Conservation (phyloP, 2,113 vertebrate genomes). For the Ptyas mucosa region DNA sequence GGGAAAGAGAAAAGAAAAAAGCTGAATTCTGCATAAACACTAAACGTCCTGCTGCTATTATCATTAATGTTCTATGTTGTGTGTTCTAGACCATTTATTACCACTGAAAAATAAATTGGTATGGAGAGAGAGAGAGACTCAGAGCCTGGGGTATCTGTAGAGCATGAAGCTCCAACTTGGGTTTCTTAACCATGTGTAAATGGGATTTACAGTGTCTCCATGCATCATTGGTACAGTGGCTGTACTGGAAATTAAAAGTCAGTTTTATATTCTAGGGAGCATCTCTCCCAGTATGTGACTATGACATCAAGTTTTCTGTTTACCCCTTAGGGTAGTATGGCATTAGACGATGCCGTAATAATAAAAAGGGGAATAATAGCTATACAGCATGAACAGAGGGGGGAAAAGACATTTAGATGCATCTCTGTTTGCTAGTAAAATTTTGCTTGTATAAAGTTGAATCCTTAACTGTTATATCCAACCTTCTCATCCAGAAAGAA, state of each 20-base stretch:
- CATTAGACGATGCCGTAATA: conserved; percentile 65
- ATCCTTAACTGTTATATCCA: conserved; percentile 52
- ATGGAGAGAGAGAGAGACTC: neutral
- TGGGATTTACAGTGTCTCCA: conserved; percentile 43
- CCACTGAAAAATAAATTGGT: conserved; percentile 26
- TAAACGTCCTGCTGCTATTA: neutral
- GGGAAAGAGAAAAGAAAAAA: neutral
- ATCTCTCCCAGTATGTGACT: conserved; percentile 58
- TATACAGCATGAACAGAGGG: conserved; percentile 72
- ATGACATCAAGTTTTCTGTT: conserved; percentile 71
- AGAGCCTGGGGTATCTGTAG: conserved; percentile 8
- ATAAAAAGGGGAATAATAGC: conserved; percentile 64
- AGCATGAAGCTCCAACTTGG: neutral
- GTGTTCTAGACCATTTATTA: neutral
- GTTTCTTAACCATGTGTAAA: conserved; percentile 37
- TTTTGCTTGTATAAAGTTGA: conserved; percentile 69
- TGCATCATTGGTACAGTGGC: conserved; percentile 44
- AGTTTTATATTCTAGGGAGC: conserved; percentile 51
- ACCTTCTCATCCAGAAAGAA: conserved; percentile 53
- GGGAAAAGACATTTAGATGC: conserved; percentile 64
- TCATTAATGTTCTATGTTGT: conserved; percentile 26
- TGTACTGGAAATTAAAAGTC: conserved; percentile 61
- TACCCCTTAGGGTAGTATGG: conserved; percentile 76
- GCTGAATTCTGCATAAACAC: neutral
- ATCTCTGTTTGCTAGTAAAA: conserved; percentile 69